These are phyloP conservation scores for Agonopterix subpropinquella DNA, from an alignment of 2,888 invertebrate genomes.

Conservation along the genomic window DNA sequence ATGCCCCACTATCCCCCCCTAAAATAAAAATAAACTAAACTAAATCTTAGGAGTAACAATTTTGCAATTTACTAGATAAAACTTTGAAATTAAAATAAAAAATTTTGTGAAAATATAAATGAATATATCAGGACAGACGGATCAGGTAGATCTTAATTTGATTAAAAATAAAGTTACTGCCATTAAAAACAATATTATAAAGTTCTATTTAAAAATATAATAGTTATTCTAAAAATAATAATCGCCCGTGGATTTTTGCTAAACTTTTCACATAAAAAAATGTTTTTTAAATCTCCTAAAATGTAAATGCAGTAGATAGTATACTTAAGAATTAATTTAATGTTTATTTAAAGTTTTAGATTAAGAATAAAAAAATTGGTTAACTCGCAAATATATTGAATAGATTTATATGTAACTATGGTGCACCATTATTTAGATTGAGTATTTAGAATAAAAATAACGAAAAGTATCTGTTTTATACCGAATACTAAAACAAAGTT, in stretches of 20 bases:
- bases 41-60: background rate
- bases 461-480: constrained; percentile 31
- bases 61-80: background rate
- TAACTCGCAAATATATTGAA: constrained; percentile 43
- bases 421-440: constrained; percentile 64
- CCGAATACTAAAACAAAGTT: constrained; percentile 24
- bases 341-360: constrained; percentile 36
- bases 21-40: constrained; percentile 12
- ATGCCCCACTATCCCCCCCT: constrained; percentile 24
- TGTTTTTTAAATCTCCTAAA: constrained; percentile 24
- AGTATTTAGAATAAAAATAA: constrained; percentile 36
- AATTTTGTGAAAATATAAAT: background rate
- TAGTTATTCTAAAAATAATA: constrained; percentile 3
- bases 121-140: too few relatives aligned
- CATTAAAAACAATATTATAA: constrained; percentile 27
- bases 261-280: constrained; percentile 22
- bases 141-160: background rate
- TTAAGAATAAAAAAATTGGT: constrained; percentile 34
- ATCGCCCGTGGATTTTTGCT: constrained; percentile 17
- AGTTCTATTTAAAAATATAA: constrained; percentile 19
- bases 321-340: background rate
- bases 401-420: constrained; percentile 57
- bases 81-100: background rate
- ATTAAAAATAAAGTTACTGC: constrained; percentile 26
- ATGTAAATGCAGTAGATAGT: constrained; percentile 47